Evolutionary conservation across 2,797 vertebrate genomes (phyloP).

Genomic region (Molossus alvarezi): DNA sequence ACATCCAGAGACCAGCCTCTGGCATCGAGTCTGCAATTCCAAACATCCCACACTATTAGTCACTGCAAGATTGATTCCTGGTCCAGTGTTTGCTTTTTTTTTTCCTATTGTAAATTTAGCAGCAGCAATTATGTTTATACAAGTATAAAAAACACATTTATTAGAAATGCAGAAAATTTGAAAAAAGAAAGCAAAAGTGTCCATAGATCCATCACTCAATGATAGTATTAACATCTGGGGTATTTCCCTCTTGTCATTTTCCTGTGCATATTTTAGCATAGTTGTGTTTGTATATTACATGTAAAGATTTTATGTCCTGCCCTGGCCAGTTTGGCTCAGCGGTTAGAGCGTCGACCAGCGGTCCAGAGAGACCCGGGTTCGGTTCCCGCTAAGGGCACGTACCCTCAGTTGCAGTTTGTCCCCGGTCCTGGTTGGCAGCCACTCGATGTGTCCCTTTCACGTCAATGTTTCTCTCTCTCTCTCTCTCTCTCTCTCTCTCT

Average conservation of each 20-base stretch:
- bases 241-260: slow-evolving; percentile 4
- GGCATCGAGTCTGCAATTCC: slow-evolving; percentile 62
- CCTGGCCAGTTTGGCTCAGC: too few relatives aligned
- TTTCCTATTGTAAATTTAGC: slow-evolving; percentile 12
- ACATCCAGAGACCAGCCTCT: slow-evolving; percentile 71
- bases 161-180: slow-evolving; percentile 11
- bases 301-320: not conserved
- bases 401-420: too few relatives aligned
- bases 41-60: slow-evolving; percentile 34
- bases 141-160: slow-evolving; percentile 50
- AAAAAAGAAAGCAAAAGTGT: slow-evolving; percentile 29
- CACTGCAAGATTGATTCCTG: slow-evolving; percentile 40
- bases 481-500: too few relatives aligned
- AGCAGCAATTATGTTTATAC: slow-evolving; percentile 25
- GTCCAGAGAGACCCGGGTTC: too few relatives aligned
- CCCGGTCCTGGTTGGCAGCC: too few relatives aligned
- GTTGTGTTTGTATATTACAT: not conserved
- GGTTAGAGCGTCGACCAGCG: too few relatives aligned
- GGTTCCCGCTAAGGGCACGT: too few relatives aligned
- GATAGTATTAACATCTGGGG: not conserved
- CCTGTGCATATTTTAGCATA: slow-evolving; percentile 10
- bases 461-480: too few relatives aligned
- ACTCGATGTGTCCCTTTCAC: too few relatives aligned
- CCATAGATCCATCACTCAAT: not conserved
- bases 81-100: not conserved